phyloP scores from a whole-genome alignment of 2,888 invertebrate genomes.

The Mimachlamys varia region DNA sequence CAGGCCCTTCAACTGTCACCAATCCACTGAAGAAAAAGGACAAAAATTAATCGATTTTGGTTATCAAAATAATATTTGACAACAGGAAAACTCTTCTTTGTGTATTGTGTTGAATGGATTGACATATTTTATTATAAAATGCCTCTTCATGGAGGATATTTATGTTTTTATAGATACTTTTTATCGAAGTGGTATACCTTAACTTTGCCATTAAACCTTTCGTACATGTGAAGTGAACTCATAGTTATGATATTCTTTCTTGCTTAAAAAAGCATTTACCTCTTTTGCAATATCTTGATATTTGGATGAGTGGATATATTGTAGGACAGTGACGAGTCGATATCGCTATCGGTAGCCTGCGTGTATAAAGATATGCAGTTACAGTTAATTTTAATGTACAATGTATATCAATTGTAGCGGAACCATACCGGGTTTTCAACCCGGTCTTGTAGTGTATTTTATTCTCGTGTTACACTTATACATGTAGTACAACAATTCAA shows the following conservation, averaged over 20 bases:
- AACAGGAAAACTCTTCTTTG: too few relatives aligned
- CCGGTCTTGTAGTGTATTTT: too few relatives aligned
- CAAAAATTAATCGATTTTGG: neutral
- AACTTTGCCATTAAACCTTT: too few relatives aligned
- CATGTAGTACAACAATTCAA: too few relatives aligned
- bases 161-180: too few relatives aligned
- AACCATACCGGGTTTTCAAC: too few relatives aligned
- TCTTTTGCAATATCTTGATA: neutral
- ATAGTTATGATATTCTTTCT: neutral
- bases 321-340: neutral
- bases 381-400: neutral
- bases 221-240: neutral
- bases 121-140: too few relatives aligned
- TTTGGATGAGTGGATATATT: neutral
- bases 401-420: neutral
- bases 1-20: neutral
- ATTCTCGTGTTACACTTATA: too few relatives aligned
- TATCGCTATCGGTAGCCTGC: neutral
- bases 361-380: neutral
- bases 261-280: neutral
- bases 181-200: too few relatives aligned
- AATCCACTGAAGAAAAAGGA: neutral
- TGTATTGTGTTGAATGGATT: too few relatives aligned
- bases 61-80: too few relatives aligned
- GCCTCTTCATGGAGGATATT: too few relatives aligned